Evolutionary conservation across 2,113 vertebrate species (phyloP), one percentile per base, ranked within the genome.

Genomic region (Urocolius indicus): DNA sequence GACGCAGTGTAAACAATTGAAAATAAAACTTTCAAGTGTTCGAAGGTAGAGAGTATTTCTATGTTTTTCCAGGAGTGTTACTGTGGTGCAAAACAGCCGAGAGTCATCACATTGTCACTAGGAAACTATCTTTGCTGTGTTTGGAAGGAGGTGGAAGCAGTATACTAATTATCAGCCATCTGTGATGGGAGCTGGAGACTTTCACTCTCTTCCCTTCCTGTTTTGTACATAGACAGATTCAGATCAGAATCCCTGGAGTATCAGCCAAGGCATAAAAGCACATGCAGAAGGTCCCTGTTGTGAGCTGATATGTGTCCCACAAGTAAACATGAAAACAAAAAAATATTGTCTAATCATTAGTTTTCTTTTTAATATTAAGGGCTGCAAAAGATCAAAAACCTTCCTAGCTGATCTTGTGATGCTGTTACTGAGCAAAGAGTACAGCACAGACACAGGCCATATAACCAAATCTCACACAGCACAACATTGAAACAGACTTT

Each of bases 141-240:
- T 94, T 66, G 84, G 84, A 91, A 81, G 87, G 67, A 87, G 74
- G 76, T 72, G 30, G 81, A 93, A 81, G 36, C 5, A 4, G 46
- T 79, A 72, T n/a, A 51, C 41, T 94, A 95, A 95, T 95, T 95
- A 95, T 69, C 81, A 93, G 62, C 91, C 87, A 90, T 94, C 91
- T 96, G 91, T 83, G 91, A 46, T 87, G 84, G 89, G 89, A 95
- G 34, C n/a, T 43, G 66, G 89, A 59, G 87, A 91, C 20, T 87
- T 62, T 77, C 32, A 1, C 8, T 75, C 27, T 89, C 57, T 92
- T 91, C 21, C 36, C 22, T 88, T 94, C 32, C 67, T 80, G 43
- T 79, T 85, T 93, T 88, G 21, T 62, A 77, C 3, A 4, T 80
- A 83, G 73, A 83, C 62, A 79, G 69, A 91, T 91, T 95, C 73